These are phyloP conservation scores for Champsocephalus gunnari DNA, from an alignment of 2,797 vertebrate species.

Conservation along the genomic window DNA sequence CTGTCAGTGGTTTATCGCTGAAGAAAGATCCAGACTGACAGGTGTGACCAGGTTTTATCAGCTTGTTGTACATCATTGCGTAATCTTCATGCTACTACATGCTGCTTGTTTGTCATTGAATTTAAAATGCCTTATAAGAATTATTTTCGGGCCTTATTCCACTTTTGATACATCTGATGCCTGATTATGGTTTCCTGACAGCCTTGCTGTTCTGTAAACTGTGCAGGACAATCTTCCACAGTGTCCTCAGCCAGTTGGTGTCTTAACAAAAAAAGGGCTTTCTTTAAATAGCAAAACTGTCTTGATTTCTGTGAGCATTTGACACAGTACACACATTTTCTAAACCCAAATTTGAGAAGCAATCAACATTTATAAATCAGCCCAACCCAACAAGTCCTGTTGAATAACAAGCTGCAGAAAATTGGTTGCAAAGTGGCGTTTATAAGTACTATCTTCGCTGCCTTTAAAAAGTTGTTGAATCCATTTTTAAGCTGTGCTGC, in stretches of 20 bases:
- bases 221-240: neutral
- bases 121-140: neutral
- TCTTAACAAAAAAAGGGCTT: neutral
- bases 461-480: neutral
- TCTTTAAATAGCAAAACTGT: neutral
- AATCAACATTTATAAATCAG: neutral
- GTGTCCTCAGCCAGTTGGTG: neutral
- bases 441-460: neutral
- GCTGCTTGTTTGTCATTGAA: neutral
- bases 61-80: neutral
- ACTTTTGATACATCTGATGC: neutral
- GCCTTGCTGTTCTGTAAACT: neutral
- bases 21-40: neutral
- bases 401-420: neutral
- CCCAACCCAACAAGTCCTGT: neutral
- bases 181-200: constrained; percentile 3
- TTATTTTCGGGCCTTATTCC: neutral
- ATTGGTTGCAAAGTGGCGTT: neutral
- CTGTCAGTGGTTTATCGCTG: neutral
- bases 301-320: neutral
- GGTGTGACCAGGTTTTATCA: neutral
- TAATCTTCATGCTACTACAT: constrained; percentile 2
- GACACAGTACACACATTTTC: neutral
- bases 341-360: neutral
- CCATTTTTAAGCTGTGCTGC: neutral